Evolutionary conservation across 2,113 vertebrate genomes (phyloP), one percentile per base, ranked within the genome.

Genomic region (Corvus moneduloides): DNA sequence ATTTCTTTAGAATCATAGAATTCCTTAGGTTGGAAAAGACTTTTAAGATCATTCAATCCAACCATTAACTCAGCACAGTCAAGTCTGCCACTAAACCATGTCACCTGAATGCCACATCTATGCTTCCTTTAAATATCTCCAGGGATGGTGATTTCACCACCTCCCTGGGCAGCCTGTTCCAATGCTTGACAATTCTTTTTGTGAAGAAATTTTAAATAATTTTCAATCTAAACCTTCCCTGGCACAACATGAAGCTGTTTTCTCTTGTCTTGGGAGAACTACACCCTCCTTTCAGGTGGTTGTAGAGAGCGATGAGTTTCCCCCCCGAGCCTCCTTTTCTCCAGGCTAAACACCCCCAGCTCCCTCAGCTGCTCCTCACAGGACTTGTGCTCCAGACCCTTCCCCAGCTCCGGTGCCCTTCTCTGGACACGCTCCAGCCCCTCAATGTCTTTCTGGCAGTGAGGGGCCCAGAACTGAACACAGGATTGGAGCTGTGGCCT

Each of bases 261-360:
- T n/a, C 30, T 49, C 14, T 32, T 37, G 32, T 73, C 6, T 2
- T 80, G 32, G 59, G 32, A 58, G 27, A 58, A 58, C 39, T 54
- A 1, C 46, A 23, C 1, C 32, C 21, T 59, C 62, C 21, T 43
- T 13, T 62, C 19, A 54, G 27, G 10, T 2, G 4, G 11, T 1
- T 68, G 2, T 3, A 68, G 35, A 43, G 30, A 58, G 22, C 0
- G 1, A 27, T 24, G 2, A 27, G 17, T 5, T 35, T 5, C 3
- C 11, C 33, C 35, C 27, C 3, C 5, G 30, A 49, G 19, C 2
- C 3, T 64, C 35, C 59, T 71, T 55, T n/a, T 48, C 41, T 71
- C n/a, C n/a, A 55, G 48, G 8, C 6, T 62, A 1, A 78, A 6
- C 39, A 55, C 4, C 41, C 41, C 48, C 64, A 71, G 46, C 64